A percentile compares a stretch with the other conserved stretches of the same genome.
Evolutionary conservation across 2,113 vertebrate genomes (phyloP).

Genomic region (Antechinus stuartii): DNA sequence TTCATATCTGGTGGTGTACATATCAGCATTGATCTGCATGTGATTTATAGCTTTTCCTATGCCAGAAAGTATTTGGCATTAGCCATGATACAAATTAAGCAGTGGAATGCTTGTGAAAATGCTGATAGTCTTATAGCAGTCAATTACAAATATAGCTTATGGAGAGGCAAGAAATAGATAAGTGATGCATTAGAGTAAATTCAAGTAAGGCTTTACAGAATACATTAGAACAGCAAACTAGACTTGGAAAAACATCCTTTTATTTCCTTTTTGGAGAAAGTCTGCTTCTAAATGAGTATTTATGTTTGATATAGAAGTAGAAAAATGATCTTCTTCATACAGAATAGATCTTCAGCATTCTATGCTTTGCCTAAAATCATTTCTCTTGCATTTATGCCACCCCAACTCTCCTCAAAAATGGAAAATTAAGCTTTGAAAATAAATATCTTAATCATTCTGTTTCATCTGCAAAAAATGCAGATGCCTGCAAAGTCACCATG

Average conservation of each 20-base stretch:
- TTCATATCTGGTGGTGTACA: rapidly evolving
- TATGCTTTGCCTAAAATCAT: neutral
- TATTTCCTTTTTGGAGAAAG: neutral
- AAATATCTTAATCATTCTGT: neutral
- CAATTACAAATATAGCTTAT: neutral
- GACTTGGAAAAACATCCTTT: neutral
- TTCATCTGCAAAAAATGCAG: neutral
- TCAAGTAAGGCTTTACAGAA: neutral
- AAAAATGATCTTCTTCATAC: neutral
- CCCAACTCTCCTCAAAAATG: neutral
- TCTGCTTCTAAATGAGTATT: neutral
- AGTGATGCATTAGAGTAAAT: neutral
- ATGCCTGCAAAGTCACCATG: neutral
- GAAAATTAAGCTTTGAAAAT: neutral
- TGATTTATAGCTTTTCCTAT: neutral
- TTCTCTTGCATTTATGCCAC: neutral
- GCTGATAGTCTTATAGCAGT: neutral
- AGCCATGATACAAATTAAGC: too few species aligned
- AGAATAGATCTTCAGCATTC: neutral
- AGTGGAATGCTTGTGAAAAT: neutral
- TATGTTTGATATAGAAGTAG: neutral
- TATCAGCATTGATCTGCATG: neutral
- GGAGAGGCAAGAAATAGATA: neutral
- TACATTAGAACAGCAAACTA: neutral
- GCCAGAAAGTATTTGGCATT: neutral